Evolutionary conservation across 2,888 invertebrate species (phyloP).

Genomic region (Stegana nigrithorax): DNA sequence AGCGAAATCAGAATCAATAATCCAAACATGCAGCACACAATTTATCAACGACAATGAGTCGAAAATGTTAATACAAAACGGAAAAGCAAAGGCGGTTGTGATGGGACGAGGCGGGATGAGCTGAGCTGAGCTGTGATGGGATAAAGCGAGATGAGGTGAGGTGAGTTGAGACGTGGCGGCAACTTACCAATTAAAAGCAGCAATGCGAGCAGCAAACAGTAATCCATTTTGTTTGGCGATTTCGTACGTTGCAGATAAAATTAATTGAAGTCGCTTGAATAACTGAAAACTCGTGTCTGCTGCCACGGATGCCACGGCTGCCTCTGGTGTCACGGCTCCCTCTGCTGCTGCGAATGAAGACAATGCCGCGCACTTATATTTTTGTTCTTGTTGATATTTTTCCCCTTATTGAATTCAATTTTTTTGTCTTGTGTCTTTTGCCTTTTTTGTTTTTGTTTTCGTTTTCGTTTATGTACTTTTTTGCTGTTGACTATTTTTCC

Average conservation of each 20-base stretch:
- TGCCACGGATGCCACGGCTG: neutral
- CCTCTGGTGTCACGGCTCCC: too few relatives aligned
- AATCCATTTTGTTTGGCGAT: slow-evolving; percentile 43
- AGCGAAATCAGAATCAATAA: slow-evolving; percentile 6
- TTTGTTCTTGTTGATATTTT: neutral
- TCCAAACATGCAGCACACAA: slow-evolving; percentile 9
- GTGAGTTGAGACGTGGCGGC: neutral
- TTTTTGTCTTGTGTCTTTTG: slow-evolving; percentile 13
- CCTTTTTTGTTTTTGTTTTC: slow-evolving; percentile 9
- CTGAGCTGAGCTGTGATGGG: neutral
- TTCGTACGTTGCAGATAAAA: slow-evolving; percentile 3
- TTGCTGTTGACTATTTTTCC: slow-evolving; percentile 18
- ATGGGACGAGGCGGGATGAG: neutral
- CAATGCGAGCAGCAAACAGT: slow-evolving; percentile 46
- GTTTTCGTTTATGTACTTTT: neutral
- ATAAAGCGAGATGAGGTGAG: neutral
- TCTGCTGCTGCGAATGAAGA: neutral
- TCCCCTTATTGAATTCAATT: neutral
- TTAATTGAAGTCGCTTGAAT: slow-evolving; percentile 4
- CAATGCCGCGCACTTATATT: neutral
- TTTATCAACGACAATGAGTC: neutral
- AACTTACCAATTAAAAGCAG: slow-evolving; percentile 52
- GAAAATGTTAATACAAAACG: too few relatives aligned
- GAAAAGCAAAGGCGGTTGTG: too few relatives aligned
- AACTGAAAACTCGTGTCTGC: neutral